phyloP scores from a whole-genome alignment of 2,797 vertebrate genomes.

The Gadopsis marmoratus region DNA sequence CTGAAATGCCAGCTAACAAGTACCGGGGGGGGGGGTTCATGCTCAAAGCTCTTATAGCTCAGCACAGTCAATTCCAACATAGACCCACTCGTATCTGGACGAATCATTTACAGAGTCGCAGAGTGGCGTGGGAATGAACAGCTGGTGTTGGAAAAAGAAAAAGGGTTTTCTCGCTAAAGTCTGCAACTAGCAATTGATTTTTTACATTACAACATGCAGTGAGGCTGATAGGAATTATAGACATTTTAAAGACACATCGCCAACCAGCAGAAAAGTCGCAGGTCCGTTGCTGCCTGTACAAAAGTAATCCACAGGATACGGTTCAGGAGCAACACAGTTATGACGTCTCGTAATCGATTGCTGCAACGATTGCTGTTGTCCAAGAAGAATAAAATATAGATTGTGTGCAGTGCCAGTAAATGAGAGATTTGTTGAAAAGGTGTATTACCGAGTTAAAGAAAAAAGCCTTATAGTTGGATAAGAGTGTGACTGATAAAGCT shows the following conservation, averaged over 20 bases:
- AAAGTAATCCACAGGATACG: conserved; percentile 1
- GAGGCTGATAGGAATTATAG: not conserved
- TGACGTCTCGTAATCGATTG: not conserved
- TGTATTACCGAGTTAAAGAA: conserved; percentile 5
- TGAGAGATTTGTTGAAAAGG: conserved; percentile 16
- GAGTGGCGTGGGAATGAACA: conserved; percentile 69
- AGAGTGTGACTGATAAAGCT: conserved; percentile 9
- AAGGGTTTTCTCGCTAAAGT: not conserved
- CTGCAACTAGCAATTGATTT: not conserved
- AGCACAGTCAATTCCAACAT: conserved; percentile 16
- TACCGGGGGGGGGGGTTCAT: not conserved
- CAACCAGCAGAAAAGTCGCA: not conserved
- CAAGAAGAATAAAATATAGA: not conserved
- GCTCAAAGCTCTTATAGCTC: conserved; percentile 58
- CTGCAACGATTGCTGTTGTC: not conserved
- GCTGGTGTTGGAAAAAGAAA: conserved; percentile 45
- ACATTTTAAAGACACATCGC: not conserved
- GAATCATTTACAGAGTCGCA: conserved; percentile 73
- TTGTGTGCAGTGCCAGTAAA: not conserved
- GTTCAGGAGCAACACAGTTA: conserved; percentile 8
- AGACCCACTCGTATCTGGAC: conserved; percentile 39
- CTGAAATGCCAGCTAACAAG: conserved; percentile 37
- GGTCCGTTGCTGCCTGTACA: not conserved
- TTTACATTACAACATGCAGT: not conserved
- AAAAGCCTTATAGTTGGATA: conserved; percentile 10